Conservation (phyloP, 2,888 invertebrate species). For the Eupithecia exiguata region DNA sequence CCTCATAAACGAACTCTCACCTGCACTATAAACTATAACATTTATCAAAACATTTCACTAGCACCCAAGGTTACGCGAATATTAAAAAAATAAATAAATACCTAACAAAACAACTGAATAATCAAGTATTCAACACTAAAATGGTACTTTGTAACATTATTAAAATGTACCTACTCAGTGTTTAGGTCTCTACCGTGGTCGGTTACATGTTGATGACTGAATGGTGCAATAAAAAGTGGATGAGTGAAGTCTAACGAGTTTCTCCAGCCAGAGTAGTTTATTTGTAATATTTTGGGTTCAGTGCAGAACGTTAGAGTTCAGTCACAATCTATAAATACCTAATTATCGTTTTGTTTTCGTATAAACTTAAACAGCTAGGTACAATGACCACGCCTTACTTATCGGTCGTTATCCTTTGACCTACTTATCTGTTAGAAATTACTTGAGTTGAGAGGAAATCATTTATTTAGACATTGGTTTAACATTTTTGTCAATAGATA, state of each 20-base stretch:
- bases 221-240: background rate
- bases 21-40: background rate
- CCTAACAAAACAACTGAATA: background rate
- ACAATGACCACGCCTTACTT: background rate
- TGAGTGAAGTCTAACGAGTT: background rate
- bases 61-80: background rate
- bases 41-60: background rate
- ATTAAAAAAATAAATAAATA: background rate
- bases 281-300: background rate
- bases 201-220: background rate
- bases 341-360: background rate
- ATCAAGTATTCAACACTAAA: background rate
- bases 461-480: too few species aligned
- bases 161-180: background rate
- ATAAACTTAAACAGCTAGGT: background rate
- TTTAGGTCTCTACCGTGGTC: background rate
- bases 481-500: too few species aligned
- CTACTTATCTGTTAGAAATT: too few species aligned
- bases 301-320: background rate
- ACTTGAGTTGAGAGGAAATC: too few species aligned
- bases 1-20: background rate
- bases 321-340: background rate
- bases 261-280: background rate
- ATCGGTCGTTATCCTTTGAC: background rate
- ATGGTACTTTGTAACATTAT: background rate